Base-by-base conservation (phyloP, 2,888 invertebrate genomes). In the Nemotelus nigrinus region DNA sequence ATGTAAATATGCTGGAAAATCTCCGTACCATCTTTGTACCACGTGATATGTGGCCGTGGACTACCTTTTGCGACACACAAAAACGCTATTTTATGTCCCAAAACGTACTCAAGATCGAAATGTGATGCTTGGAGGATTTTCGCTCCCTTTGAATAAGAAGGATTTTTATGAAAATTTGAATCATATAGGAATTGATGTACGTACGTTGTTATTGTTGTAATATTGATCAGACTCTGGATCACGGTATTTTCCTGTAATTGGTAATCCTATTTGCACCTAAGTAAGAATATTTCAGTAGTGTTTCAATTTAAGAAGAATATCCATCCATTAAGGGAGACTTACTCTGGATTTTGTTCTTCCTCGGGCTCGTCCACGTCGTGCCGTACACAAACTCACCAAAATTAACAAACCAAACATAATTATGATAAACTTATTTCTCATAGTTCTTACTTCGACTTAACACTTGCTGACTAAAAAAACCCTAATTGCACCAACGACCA, bases 1-100 rank as follows among this genome's bases (percentile, higher is more conserved):
- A 96, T 89, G 86, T 96, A 96, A 77, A 93, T 91, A 88, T 96
- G 96, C 47, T 94, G 92, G 83, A 95, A 96, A 84, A 97, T 93
- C 88, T 98, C 97, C 25, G 94, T 93, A 48, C 96, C 97, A 85
- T 97, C 97, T 86, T 97, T 98, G 86, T 95, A 96, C 97, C 97
- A 98, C 41, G 96, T 97, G 80, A 97, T 96, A 81, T 95, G 94
- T 0, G 97, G 97, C 64, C 96, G 89, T 0, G 97, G 97, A 81
- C 92, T 92, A 1, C 97, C 97, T 84, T 93, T 92, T 0, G 97
- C 97, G 65, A 95, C 93, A 86, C 97, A 98, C 78, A 97, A 89
- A 85, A 97, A 96, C 7, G 96, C 94, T 80, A 97, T 96, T 88
- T 97, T 97, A 86, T 97, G 96, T 0, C 97, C 97, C 84, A 98